phyloP scores from a whole-genome alignment of 2,113 vertebrate species.

The Phaethon lepturus region DNA sequence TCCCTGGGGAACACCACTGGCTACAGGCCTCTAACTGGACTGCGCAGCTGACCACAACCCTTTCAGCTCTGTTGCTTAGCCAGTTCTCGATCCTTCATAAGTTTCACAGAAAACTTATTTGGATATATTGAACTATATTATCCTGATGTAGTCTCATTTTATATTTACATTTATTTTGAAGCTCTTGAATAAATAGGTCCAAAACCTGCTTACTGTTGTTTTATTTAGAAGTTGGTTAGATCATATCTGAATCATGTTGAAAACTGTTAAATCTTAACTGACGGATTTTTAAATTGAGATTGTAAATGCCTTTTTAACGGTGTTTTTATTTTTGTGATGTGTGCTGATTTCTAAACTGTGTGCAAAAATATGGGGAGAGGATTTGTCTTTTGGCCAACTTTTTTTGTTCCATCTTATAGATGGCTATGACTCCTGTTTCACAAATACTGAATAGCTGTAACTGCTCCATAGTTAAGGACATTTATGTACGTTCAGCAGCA shows the following conservation, averaged over 20 bases:
- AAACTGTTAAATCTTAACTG: neutral
- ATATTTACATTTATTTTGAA: neutral
- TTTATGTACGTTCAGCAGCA: conserved; percentile 1
- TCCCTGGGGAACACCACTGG: too few species aligned
- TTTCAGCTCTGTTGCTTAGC: too few species aligned
- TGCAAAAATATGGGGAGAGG: neutral
- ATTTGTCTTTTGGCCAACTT: neutral
- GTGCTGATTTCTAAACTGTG: neutral
- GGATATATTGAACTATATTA: neutral
- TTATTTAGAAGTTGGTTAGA: neutral
- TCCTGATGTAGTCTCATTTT: neutral
- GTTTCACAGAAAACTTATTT: neutral
- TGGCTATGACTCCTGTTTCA: neutral
- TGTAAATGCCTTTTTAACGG: neutral
- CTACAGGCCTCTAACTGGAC: too few species aligned
- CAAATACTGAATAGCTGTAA: neutral
- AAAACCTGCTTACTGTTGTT: neutral
- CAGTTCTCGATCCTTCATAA: too few species aligned
- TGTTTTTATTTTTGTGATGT: neutral
- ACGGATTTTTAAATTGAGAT: neutral
- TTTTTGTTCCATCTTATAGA: neutral
- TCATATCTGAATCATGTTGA: neutral
- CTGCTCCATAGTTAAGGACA: neutral
- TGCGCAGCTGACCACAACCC: too few species aligned
- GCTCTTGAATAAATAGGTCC: neutral